Base-by-base conservation (phyloP, 1,140 invertebrate genomes). In the Bombus waltoni region DNA sequence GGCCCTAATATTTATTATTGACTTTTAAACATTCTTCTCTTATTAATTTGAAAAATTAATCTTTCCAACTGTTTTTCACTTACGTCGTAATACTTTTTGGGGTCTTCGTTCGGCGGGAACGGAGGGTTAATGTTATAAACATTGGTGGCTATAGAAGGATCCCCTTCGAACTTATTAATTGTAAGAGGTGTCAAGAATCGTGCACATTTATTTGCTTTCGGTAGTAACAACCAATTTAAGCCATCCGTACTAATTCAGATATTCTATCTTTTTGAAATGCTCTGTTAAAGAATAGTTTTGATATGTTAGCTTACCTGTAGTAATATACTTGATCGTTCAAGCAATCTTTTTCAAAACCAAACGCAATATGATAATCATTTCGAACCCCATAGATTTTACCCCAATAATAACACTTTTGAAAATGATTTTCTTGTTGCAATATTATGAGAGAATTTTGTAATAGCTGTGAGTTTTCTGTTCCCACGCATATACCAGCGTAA, bases 381-480 rank as follows among this genome's bases (percentile, higher is more conserved):
- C 96, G 95, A 1, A 95, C 94, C 1, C 97, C 97, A 79, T 96
- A 96, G 65, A 98, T 96, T 91, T 96, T 96, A 3, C 97, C 97
- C 97, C 97, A 97, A 86, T 97, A 97, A 87, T 96, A 97, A 74
- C 97, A 96, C 85, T 96, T 96, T 4, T 94, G 93, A 92, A 98
- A 97, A 91, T 98, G 97, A 94, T 98, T 98, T 91, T 98, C 97
- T 72, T 96, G 96, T 92, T 97, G 96, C 32, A 98, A 93, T 74
- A 97, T 93, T 25, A 97, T 94, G 0, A 98, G 93, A 0, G 97
- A 97, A 93, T 97, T 97, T 89, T 97, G 96, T 11, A 98, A 92
- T 1, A 97, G 88, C 6, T 97, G 95, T 15, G 96, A 96, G 87
- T 97, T 96, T 94, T 98, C 97, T 9, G 95, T 95, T 53, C 96